These are phyloP conservation scores for Drosophila meridiana DNA, from an alignment of 2,888 invertebrate species.

Conservation along the genomic window DNA sequence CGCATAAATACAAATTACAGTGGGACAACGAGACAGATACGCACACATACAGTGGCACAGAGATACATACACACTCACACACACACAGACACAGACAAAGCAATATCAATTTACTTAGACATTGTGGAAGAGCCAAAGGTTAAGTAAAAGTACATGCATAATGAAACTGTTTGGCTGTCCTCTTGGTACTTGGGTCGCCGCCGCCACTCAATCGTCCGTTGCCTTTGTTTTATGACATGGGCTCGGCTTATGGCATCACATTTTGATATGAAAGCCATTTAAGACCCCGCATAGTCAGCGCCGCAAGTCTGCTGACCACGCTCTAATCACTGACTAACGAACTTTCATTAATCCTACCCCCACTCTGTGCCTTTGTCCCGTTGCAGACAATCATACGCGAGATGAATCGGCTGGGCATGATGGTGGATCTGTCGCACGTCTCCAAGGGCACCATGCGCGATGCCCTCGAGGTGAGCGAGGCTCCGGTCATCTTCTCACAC, in stretches of 20 bases:
- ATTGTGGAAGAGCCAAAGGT: slow-evolving; percentile 67
- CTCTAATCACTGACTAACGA: slow-evolving; percentile 64
- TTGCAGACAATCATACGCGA: slow-evolving; percentile 91
- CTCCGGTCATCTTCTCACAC: slow-evolving; percentile 94
- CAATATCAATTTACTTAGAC: slow-evolving; percentile 71
- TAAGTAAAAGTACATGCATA: slow-evolving; percentile 74
- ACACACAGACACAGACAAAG: slow-evolving; percentile 11
- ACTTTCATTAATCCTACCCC: slow-evolving; percentile 34
- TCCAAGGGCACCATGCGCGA: slow-evolving; percentile 93
- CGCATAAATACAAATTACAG: slow-evolving; percentile 76
- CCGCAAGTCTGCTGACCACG: slow-evolving; percentile 8
- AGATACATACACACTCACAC: not conserved
- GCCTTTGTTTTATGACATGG: slow-evolving; percentile 76
- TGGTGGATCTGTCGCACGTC: slow-evolving; percentile 93
- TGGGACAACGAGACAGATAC: slow-evolving; percentile 30
- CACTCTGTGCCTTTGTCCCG: not conserved
- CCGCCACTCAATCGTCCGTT: slow-evolving; percentile 52
- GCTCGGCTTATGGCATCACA: slow-evolving; percentile 55
- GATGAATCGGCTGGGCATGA: slow-evolving; percentile 95
- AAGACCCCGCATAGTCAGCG: slow-evolving; percentile 14
- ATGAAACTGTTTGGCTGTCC: slow-evolving; percentile 54
- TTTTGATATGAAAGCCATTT: slow-evolving; percentile 54
- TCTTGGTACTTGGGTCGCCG: slow-evolving; percentile 6
- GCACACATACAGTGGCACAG: not conserved
- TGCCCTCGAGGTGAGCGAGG: slow-evolving; percentile 90